phyloP scores from a whole-genome alignment of 2,113 vertebrate genomes.

The Bettongia penicillata region DNA sequence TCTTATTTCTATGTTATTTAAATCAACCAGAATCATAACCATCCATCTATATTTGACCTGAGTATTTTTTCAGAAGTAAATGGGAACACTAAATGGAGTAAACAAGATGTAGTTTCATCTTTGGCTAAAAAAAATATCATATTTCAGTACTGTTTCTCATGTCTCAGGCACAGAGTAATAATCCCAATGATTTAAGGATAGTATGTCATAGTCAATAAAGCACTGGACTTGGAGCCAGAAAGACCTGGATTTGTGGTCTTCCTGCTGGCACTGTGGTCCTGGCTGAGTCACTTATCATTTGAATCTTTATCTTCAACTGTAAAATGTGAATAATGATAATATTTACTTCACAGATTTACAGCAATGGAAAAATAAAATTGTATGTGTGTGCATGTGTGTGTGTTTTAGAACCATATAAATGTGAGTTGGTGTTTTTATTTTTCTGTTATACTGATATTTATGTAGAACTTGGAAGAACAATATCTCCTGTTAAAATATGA shows the following conservation, averaged over 20 bases:
- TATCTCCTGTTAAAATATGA: not conserved
- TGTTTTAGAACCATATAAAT: not conserved
- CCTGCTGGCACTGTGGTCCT: not conserved
- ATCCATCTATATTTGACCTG: not conserved
- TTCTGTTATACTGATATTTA: not conserved
- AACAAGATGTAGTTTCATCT: not conserved
- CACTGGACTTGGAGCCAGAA: not conserved
- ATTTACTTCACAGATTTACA: not conserved
- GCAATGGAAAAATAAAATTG: not conserved
- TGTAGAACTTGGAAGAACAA: not conserved
- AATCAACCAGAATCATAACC: not conserved
- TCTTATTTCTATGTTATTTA: not conserved
- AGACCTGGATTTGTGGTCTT: not conserved
- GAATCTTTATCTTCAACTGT: not conserved
- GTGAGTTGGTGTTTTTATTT: not conserved
- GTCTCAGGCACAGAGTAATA: not conserved
- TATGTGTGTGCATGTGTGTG: too few relatives aligned
- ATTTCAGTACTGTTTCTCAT: not conserved
- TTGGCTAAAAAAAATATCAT: not conserved
- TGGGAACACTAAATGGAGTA: not conserved
- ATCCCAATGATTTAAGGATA: not conserved
- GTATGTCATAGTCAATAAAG: not conserved
- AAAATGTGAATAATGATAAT: not conserved
- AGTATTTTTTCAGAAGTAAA: constrained; percentile 3
- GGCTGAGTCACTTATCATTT: not conserved